phyloP scores from a whole-genome alignment of 2,888 invertebrate species.

The Phania funesta region DNA sequence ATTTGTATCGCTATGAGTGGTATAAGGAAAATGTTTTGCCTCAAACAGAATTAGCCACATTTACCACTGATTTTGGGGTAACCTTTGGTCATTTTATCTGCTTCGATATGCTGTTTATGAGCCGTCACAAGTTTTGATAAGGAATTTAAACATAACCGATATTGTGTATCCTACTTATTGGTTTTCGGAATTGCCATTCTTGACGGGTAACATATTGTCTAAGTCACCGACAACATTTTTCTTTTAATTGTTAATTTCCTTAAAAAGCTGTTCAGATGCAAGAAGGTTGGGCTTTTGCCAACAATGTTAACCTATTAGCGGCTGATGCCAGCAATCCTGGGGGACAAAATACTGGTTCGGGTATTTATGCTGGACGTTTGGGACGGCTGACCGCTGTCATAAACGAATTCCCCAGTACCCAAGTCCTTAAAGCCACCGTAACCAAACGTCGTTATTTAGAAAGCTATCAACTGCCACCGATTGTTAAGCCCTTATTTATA shows the following conservation, averaged over 20 bases:
- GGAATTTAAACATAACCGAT: slow-evolving; percentile 73
- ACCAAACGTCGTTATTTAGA: slow-evolving; percentile 70
- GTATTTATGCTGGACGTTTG: slow-evolving; percentile 82
- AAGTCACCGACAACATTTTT: not conserved
- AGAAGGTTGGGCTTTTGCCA: slow-evolving; percentile 83
- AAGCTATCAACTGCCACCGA: slow-evolving; percentile 58
- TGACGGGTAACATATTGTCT: slow-evolving; percentile 73
- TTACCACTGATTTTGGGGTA: slow-evolving; percentile 88
- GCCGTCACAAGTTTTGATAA: slow-evolving; percentile 82
- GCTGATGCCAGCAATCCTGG: slow-evolving; percentile 82
- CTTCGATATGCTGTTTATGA: slow-evolving; percentile 90
- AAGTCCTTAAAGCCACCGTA: slow-evolving; percentile 73
- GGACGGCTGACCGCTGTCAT: slow-evolving; percentile 75
- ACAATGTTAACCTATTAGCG: slow-evolving; percentile 83
- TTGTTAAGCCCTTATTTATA: slow-evolving; percentile 65
- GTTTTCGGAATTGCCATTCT: slow-evolving; percentile 89
- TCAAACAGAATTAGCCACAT: slow-evolving; percentile 83
- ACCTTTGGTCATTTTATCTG: slow-evolving; percentile 90
- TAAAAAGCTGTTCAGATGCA: slow-evolving; percentile 82
- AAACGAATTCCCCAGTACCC: slow-evolving; percentile 66
- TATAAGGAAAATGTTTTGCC: slow-evolving; percentile 80
- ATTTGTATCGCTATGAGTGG: slow-evolving; percentile 81
- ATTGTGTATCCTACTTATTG: slow-evolving; percentile 85
- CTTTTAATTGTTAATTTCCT: not conserved
- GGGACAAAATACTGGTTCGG: slow-evolving; percentile 82